Evolutionary conservation across 1,140 invertebrate species (phyloP).

Genomic region (Drosophila tristis): DNA sequence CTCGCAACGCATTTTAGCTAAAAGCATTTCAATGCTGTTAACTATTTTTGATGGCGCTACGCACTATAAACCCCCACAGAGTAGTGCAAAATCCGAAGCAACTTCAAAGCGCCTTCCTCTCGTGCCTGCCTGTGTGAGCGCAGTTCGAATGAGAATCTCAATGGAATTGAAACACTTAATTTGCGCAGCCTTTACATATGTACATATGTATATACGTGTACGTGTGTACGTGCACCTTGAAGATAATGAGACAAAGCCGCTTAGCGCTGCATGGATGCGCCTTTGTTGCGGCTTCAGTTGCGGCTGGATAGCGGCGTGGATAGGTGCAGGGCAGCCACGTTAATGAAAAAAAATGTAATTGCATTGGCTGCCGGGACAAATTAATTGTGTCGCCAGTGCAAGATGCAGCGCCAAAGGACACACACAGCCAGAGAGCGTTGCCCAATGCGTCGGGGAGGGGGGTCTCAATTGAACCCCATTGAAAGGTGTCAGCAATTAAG

Average conservation of each 20-base stretch:
- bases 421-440: not conserved
- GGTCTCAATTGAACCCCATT: conserved; percentile 47
- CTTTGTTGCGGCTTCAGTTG: conserved; percentile 12
- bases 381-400: conserved; percentile 61
- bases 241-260: conserved; percentile 69
- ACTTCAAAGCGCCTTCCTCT: not conserved
- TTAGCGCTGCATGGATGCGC: conserved; percentile 29
- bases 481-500: conserved; percentile 69
- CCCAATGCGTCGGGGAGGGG: conserved; percentile 2
- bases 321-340: conserved; percentile 7
- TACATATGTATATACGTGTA: conserved; percentile 6
- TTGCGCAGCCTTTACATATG: conserved; percentile 22
- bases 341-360: conserved; percentile 72
- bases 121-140: not conserved
- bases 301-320: no score
- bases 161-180: conserved; percentile 51
- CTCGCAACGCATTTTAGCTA: conserved; percentile 63
- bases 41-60: conserved; percentile 76
- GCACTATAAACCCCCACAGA: conserved; percentile 61
- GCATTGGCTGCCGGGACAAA: conserved; percentile 33
- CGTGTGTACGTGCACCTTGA: conserved; percentile 40
- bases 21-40: conserved; percentile 80
- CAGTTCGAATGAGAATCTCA: conserved; percentile 39
- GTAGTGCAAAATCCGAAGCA: conserved; percentile 7
- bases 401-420: not conserved